These are phyloP conservation scores for Synanthedon andrenaeformis DNA, from an alignment of 2,888 invertebrate genomes.

Conservation along the genomic window DNA sequence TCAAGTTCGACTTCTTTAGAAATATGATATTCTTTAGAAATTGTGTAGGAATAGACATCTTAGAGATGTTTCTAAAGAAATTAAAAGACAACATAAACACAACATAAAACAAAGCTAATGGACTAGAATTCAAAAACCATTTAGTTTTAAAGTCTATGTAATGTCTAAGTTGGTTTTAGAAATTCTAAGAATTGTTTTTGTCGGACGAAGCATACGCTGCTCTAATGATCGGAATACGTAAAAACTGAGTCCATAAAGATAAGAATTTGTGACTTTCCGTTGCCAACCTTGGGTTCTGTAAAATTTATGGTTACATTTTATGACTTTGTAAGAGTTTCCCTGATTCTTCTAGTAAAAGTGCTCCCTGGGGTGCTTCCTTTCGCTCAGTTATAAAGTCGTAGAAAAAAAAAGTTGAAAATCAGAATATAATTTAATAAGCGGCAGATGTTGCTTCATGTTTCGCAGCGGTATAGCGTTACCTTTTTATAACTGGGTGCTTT, in stretches of 20 bases:
- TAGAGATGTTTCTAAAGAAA: no score
- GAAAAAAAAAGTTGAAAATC: not conserved
- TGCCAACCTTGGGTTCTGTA: slow-evolving; percentile 28
- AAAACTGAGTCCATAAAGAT: slow-evolving; percentile 46
- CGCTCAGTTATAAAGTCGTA: not conserved
- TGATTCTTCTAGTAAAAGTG: slow-evolving; percentile 22
- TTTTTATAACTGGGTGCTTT: not conserved
- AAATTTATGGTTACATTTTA: slow-evolving; percentile 46
- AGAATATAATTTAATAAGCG: not conserved
- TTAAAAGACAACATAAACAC: no score
- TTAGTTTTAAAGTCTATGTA: no score
- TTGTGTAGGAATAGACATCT: no score
- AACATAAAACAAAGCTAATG: no score
- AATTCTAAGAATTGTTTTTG: no score
- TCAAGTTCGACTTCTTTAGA: no score
- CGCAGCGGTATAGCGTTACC: not conserved
- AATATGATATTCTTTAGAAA: no score
- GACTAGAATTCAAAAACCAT: no score
- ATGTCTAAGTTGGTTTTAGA: no score
- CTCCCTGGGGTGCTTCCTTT: slow-evolving; percentile 5
- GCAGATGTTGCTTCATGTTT: not conserved
- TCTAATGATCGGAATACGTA: slow-evolving; percentile 33
- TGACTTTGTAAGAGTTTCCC: slow-evolving; percentile 34
- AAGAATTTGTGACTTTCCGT: slow-evolving; percentile 42
- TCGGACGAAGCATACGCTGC: slow-evolving; percentile 8